Evolutionary conservation across 2,113 vertebrate species (phyloP).

Genomic region (Oncorhynchus clarkii): DNA sequence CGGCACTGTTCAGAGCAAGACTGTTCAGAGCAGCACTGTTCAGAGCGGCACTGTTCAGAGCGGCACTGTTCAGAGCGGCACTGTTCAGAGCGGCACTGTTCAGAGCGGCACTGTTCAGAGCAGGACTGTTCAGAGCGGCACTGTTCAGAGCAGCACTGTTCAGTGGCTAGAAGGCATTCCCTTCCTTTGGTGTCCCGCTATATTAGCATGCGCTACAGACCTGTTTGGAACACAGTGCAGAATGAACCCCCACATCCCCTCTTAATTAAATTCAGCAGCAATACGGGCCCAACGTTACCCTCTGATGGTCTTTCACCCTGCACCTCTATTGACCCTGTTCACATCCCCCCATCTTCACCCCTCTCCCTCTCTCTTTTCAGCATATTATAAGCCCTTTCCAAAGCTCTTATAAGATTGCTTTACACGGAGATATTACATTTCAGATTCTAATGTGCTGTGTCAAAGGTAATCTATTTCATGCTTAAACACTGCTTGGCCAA

Average conservation of each 20-base stretch:
- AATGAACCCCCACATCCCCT: slow-evolving; percentile 21
- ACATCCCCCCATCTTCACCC: background rate
- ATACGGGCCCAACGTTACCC: slow-evolving; percentile 15
- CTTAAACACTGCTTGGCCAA: too few species aligned
- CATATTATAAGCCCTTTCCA: slow-evolving; percentile 15
- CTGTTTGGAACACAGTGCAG: slow-evolving; percentile 5
- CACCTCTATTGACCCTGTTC: background rate
- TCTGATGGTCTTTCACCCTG: slow-evolving; percentile 16
- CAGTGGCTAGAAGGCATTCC: too few species aligned
- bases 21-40: too few species aligned
- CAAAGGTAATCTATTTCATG: background rate
- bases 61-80: too few species aligned
- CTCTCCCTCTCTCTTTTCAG: slow-evolving; percentile 8
- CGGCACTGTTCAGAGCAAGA: too few species aligned
- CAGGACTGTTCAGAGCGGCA: too few species aligned
- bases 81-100: too few species aligned
- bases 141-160: too few species aligned
- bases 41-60: too few species aligned
- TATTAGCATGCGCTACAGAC: slow-evolving; percentile 40
- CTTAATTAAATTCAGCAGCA: slow-evolving; percentile 36
- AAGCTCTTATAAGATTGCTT: slow-evolving; percentile 17
- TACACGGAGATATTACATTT: slow-evolving; percentile 15
- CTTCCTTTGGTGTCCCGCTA: slow-evolving; percentile 5
- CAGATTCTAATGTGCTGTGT: slow-evolving; percentile 20
- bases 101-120: too few species aligned